Conservation (phyloP, 2,888 invertebrate genomes). For the Pristionchus fissidentatus region DNA sequence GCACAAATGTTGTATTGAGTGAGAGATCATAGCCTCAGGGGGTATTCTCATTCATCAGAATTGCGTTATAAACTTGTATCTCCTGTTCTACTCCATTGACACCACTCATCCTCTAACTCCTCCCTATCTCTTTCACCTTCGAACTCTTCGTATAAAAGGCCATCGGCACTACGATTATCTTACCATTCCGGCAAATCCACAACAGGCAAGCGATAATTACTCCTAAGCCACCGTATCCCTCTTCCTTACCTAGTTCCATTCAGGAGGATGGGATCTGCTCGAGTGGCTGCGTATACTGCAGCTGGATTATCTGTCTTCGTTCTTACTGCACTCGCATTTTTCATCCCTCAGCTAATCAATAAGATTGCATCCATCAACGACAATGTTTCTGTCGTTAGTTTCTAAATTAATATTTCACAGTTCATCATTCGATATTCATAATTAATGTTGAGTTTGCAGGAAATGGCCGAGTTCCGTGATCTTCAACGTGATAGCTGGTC, state of each 20-base stretch:
- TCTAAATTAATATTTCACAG: background rate
- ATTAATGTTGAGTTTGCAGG: slow-evolving; percentile 28
- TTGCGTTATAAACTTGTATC: no score
- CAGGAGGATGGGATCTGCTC: slow-evolving; percentile 20
- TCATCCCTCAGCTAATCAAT: slow-evolving; percentile 45
- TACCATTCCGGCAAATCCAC: background rate
- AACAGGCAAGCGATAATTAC: background rate
- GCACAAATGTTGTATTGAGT: no score
- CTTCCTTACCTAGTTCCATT: background rate
- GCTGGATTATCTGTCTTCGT: slow-evolving; percentile 34
- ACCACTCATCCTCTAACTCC: slow-evolving; percentile 14
- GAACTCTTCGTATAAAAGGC: slow-evolving; percentile 28
- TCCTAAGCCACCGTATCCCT: background rate
- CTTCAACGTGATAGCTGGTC: slow-evolving; percentile 30
- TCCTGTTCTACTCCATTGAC: background rate
- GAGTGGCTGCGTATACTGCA: slow-evolving; percentile 13
- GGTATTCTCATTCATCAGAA: no score
- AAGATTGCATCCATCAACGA: slow-evolving; percentile 30
- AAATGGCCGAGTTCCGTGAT: slow-evolving; percentile 43
- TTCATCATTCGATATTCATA: background rate
- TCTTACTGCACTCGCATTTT: slow-evolving; percentile 15
- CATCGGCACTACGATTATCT: background rate
- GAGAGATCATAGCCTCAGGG: no score
- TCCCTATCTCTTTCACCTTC: slow-evolving; percentile 33
- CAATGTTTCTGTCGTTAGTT: slow-evolving; percentile 10